Evolutionary conservation across 2,113 vertebrate genomes (phyloP), one percentile per base, ranked within the genome.

Genomic region (Callithrix jacchus): DNA sequence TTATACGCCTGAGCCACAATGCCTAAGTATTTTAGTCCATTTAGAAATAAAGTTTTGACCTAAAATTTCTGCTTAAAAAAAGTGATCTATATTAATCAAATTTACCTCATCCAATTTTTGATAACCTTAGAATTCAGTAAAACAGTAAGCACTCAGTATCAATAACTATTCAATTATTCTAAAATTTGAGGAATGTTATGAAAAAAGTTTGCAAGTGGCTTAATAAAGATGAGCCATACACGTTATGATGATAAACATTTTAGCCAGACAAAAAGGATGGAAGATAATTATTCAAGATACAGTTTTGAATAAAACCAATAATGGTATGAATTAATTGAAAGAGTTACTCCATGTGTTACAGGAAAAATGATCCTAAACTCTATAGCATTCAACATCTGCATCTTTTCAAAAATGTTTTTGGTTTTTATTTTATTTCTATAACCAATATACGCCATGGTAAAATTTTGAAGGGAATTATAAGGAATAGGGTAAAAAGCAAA

Each of bases 221-320:
- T 91, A 61, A 18, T 61, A 81, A 68, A 66, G n/a, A 93, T 58
- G 47, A 85, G 12, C 1, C 27, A 54, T 9, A 61, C 12, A 68
- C 11, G 49, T 68, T 42, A 94, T 35, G 76, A 74, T 6, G 40
- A 70, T 5, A 82, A 80, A 80, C 32, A 52, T 93, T 95, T 91
- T 79, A 89, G 61, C 23, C 54, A 88, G 83, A 93, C 20, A 64
- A 83, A 66, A 14, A 61, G 32, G 80, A 80, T 12, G 79, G 85
- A 89, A 93, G 87, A 93, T 80, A 91, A 85, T 96, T 91, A 73
- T 52, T 91, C 80, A 25, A 25, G 79, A 25, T 52, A 95, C 35
- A 88, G 30, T 58, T 95, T 54, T 76, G 35, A 91, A 88, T 52
- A 27, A 84, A 66, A 93, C 88, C 45, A 92, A 40, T 92, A 45